Conservation (phyloP, 2,113 vertebrate genomes). For the Platysteira castanea region DNA sequence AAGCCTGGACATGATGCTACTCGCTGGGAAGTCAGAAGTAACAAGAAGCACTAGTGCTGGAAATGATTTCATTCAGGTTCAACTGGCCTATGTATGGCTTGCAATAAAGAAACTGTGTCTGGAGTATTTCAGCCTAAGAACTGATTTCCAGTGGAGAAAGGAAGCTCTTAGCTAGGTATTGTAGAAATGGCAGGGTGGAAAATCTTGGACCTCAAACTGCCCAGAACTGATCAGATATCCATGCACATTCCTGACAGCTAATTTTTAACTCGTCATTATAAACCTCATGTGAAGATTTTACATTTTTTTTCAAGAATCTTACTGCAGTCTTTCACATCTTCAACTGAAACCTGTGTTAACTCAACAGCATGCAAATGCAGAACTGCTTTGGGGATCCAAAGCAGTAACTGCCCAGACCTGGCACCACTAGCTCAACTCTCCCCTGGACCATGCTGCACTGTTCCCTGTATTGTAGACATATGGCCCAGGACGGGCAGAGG, state of each 20-base stretch:
- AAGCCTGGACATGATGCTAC: not conserved
- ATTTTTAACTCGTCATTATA: not conserved
- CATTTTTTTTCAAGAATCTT: not conserved
- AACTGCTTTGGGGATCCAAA: not conserved
- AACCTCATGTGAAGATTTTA: not conserved
- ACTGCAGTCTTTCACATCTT: not conserved
- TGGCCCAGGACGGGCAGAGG: not conserved
- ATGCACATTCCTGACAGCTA: not conserved
- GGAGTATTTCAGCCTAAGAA: not conserved
- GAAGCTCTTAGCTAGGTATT: not conserved
- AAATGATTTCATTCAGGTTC: not conserved
- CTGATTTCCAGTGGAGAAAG: not conserved
- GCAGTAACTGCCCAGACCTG: too few species aligned
- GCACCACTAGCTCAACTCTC: not conserved
- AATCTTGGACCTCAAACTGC: not conserved
- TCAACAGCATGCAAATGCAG: not conserved
- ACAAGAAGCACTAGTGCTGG: not conserved
- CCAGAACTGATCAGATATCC: not conserved
- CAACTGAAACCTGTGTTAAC: not conserved
- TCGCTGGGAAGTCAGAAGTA: not conserved
- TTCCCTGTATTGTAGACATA: not conserved
- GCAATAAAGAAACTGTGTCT: not conserved
- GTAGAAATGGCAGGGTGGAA: not conserved
- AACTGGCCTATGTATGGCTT: not conserved
- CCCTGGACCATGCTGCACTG: not conserved